phyloP scores from a whole-genome alignment of 1,140 invertebrate genomes.

The Orchestia grillus region DNA sequence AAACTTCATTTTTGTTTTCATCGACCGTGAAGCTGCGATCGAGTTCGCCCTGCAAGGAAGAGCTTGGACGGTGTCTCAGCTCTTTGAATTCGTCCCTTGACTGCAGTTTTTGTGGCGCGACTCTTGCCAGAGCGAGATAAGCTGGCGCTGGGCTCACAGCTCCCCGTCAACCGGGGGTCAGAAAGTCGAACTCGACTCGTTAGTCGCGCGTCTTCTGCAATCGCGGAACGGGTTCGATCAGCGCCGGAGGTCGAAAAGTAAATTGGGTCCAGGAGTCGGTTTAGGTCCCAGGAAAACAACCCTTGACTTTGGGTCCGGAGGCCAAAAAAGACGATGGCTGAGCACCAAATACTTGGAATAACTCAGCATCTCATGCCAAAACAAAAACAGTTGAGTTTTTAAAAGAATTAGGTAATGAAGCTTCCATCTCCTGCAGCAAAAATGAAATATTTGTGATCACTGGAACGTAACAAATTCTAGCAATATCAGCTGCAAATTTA shows the following conservation, averaged over 20 bases:
- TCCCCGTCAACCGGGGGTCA: background rate
- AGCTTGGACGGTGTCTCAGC: background rate
- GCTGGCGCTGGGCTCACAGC: background rate
- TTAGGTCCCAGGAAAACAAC: background rate
- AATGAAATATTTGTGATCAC: background rate
- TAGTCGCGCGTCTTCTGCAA: background rate
- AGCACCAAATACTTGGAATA: conserved; percentile 1
- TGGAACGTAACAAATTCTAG: background rate
- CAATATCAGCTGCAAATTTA: background rate
- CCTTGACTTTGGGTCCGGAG: background rate
- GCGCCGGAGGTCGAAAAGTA: background rate
- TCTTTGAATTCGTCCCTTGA: background rate
- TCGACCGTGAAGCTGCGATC: background rate
- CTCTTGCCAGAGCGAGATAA: background rate
- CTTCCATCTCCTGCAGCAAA: background rate
- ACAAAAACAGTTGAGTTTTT: background rate
- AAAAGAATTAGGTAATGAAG: background rate
- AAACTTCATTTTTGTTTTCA: background rate
- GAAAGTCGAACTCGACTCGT: background rate
- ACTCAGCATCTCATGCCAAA: background rate
- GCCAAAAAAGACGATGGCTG: background rate
- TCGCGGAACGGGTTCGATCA: background rate
- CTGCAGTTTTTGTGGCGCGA: background rate
- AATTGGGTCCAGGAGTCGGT: background rate
- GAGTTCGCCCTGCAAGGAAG: background rate